phyloP scores from a whole-genome alignment of 2,113 vertebrate species.

The Falcunculus frontatus region DNA sequence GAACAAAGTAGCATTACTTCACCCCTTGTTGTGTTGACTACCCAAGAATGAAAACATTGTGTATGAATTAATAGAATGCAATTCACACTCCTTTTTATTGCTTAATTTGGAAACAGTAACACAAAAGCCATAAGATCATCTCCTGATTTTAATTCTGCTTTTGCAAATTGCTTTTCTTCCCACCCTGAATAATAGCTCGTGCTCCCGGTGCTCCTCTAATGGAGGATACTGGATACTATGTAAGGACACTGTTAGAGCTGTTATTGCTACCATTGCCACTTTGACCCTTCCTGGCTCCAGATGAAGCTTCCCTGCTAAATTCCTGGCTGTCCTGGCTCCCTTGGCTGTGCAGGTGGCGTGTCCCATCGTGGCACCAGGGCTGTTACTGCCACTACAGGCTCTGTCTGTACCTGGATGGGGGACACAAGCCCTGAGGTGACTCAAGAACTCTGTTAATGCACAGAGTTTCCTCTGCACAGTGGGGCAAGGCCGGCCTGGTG shows the following conservation, averaged over 20 bases:
- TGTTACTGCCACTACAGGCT: not conserved
- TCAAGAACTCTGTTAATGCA: not conserved
- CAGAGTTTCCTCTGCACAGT: not conserved
- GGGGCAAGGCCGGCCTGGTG: not conserved
- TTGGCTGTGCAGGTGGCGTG: not conserved
- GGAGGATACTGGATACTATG: not conserved
- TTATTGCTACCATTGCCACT: not conserved
- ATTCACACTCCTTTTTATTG: slow-evolving; percentile 33
- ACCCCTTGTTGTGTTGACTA: slow-evolving; percentile 15
- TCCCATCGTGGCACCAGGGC: not conserved
- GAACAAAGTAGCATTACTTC: slow-evolving; percentile 48
- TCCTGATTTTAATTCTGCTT: slow-evolving; percentile 28
- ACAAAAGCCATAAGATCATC: not conserved
- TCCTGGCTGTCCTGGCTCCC: not conserved
- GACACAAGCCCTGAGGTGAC: not conserved
- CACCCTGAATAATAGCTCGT: not conserved
- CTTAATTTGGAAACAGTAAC: slow-evolving; percentile 48
- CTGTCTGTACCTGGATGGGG: not conserved
- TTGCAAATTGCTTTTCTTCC: not conserved
- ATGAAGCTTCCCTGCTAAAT: slow-evolving; percentile 17
- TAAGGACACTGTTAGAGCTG: not conserved
- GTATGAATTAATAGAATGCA: slow-evolving; percentile 22
- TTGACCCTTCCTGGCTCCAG: not conserved
- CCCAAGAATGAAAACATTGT: slow-evolving; percentile 6
- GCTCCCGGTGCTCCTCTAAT: not conserved